Conservation (phyloP, 2,113 vertebrate species). For the Dolichotis patagonum region DNA sequence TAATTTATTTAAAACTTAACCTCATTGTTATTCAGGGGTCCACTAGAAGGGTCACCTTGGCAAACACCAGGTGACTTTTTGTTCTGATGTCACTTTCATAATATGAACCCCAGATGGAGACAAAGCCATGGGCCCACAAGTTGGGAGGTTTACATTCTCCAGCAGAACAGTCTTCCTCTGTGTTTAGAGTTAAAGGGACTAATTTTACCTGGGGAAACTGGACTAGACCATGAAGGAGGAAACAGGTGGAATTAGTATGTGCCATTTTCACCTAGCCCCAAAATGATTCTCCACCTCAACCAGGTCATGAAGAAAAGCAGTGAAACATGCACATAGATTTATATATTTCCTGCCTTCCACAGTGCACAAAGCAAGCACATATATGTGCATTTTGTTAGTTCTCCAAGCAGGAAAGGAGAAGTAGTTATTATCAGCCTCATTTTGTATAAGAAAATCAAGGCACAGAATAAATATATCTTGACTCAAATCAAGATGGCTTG, state of each 20-base stretch:
- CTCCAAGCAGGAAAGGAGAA: not conserved
- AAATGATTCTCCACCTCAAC: slow-evolving; percentile 63
- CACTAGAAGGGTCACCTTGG: not conserved
- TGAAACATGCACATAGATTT: slow-evolving; percentile 52
- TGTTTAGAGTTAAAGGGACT: slow-evolving; percentile 2
- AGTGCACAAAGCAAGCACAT: not conserved
- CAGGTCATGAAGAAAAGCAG: slow-evolving; percentile 73
- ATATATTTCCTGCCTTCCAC: slow-evolving; percentile 46
- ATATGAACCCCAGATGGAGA: not conserved
- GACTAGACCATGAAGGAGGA: not conserved
- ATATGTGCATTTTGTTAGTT: not conserved
- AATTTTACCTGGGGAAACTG: not conserved
- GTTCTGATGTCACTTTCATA: not conserved
- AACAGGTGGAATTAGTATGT: slow-evolving; percentile 32
- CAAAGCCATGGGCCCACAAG: not conserved
- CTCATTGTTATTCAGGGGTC: not conserved
- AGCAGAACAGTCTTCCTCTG: not conserved
- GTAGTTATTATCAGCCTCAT: not conserved
- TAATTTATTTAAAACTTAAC: not conserved
- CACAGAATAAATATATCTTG: not conserved
- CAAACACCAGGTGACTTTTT: not conserved
- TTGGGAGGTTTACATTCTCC: not conserved
- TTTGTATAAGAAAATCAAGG: slow-evolving; percentile 40
- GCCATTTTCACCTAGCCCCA: slow-evolving; percentile 49
- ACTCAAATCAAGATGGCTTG: not conserved